A percentile compares a stretch with the other conserved stretches of the same genome.
Conservation (phyloP, 2,113 vertebrate species). For the Nothoprocta perdicaria region DNA sequence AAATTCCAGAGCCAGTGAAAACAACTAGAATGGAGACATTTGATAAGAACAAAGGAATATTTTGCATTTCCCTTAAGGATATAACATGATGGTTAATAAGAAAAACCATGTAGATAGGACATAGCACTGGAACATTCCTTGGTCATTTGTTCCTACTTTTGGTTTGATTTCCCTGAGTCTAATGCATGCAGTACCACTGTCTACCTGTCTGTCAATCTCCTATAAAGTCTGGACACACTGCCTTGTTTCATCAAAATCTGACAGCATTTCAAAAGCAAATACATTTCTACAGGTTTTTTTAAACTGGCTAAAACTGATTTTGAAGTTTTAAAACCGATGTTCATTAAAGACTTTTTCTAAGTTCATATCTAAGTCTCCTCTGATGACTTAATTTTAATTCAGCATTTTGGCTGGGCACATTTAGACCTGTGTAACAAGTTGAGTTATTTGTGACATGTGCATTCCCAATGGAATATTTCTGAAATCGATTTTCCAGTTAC, state of each 20-base stretch:
- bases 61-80: too few species aligned
- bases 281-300: too few species aligned
- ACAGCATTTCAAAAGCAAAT: too few species aligned
- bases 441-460: not conserved
- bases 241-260: too few species aligned
- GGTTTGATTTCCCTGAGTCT: not conserved
- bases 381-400: not conserved
- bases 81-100: not conserved
- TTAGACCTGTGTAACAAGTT: not conserved
- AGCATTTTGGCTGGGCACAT: not conserved
- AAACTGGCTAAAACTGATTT: too few species aligned
- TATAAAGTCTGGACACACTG: too few species aligned
- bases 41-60: not conserved
- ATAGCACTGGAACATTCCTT: not conserved
- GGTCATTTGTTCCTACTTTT: not conserved
- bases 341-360: not conserved
- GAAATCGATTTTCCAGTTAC: not conserved
- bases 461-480: not conserved
- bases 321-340: too few species aligned
- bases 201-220: too few species aligned
- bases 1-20: not conserved
- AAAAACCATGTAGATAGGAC: too few species aligned
- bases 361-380: not conserved
- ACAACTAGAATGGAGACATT: not conserved
- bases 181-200: too few species aligned